phyloP scores from a whole-genome alignment of 2,113 vertebrate species.

The Coregonus clupeaformis region DNA sequence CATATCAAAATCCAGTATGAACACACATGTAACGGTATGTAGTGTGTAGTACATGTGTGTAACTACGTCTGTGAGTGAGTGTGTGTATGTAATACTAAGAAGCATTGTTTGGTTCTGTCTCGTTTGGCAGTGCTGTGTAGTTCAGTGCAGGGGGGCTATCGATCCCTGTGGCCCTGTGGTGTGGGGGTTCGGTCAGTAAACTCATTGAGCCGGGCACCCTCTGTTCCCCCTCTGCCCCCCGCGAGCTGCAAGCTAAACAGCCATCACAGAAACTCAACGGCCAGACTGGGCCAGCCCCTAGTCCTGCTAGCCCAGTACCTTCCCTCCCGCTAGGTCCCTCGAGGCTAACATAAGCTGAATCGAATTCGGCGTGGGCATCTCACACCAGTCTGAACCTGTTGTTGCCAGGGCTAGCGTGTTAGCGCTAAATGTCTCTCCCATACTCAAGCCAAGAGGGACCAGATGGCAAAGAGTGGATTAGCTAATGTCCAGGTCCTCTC shows the following conservation, averaged over 20 bases:
- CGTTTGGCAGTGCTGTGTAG: constrained; percentile 41
- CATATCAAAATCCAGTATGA: neutral
- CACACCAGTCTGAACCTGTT: constrained; percentile 66
- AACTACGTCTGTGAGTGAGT: neutral
- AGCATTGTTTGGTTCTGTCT: constrained; percentile 61
- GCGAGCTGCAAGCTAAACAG: constrained; percentile 65
- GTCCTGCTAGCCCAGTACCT: constrained; percentile 52
- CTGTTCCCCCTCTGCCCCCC: constrained; percentile 40
- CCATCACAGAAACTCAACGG: constrained; percentile 67
- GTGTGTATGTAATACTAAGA: constrained; percentile 57
- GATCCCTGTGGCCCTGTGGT: constrained; percentile 66
- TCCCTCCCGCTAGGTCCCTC: constrained; percentile 45
- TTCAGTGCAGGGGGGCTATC: constrained; percentile 60
- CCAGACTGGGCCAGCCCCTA: constrained; percentile 30
- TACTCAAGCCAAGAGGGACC: constrained; percentile 70
- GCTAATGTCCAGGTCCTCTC: constrained; percentile 72
- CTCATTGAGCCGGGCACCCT: constrained; percentile 39
- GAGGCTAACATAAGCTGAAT: constrained; percentile 62
- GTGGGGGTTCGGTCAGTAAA: constrained; percentile 70
- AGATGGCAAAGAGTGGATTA: constrained; percentile 77
- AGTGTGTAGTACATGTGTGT: neutral
- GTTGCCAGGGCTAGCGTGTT: constrained; percentile 71
- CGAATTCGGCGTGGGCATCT: constrained; percentile 72
- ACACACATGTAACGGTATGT: neutral
- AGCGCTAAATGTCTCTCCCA: constrained; percentile 77